These are phyloP conservation scores for Gymnocheta viridis DNA, from an alignment of 2,888 invertebrate species.

Conservation along the genomic window DNA sequence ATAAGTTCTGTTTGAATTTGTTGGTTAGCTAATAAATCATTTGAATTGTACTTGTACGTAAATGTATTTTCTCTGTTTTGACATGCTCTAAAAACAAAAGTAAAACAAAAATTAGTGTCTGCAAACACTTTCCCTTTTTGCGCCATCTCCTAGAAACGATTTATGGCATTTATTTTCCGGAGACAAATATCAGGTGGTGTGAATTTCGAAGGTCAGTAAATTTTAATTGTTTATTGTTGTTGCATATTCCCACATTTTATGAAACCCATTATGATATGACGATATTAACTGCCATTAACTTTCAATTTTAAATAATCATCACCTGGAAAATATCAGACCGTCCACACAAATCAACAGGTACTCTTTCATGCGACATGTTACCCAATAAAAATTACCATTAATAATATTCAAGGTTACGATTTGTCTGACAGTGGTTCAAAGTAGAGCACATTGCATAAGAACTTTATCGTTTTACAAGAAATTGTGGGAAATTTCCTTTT, in stretches of 20 bases:
- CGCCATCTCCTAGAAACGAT: slow-evolving; percentile 38
- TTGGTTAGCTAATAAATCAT: slow-evolving; percentile 60
- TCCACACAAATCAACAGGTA: slow-evolving; percentile 60
- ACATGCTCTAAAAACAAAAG: slow-evolving; percentile 51
- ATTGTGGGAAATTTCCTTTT: too few relatives aligned
- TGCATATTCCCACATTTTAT: slow-evolving; percentile 51
- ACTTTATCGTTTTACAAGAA: slow-evolving; percentile 17
- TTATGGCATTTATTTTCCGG: slow-evolving; percentile 53
- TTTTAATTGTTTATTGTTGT: slow-evolving; percentile 43
- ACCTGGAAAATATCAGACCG: slow-evolving; percentile 59
- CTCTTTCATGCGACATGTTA: slow-evolving; percentile 9
- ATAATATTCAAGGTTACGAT: slow-evolving; percentile 53
- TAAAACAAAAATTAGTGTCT: slow-evolving; percentile 14
- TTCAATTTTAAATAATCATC: slow-evolving; percentile 60
- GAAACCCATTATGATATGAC: slow-evolving; percentile 50
- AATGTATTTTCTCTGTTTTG: slow-evolving; percentile 44
- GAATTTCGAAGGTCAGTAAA: slow-evolving; percentile 57
- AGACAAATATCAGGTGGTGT: slow-evolving; percentile 57
- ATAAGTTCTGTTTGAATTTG: slow-evolving; percentile 23
- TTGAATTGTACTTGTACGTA: slow-evolving; percentile 42
- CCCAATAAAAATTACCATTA: slow-evolving; percentile 23
- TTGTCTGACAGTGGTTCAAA: slow-evolving; percentile 32
- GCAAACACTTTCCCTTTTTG: slow-evolving; percentile 64
- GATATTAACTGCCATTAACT: slow-evolving; percentile 63
- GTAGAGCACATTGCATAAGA: slow-evolving; percentile 55